Evolutionary conservation across 2,888 invertebrate species (phyloP).

Genomic region (Heteropelma amictum): DNA sequence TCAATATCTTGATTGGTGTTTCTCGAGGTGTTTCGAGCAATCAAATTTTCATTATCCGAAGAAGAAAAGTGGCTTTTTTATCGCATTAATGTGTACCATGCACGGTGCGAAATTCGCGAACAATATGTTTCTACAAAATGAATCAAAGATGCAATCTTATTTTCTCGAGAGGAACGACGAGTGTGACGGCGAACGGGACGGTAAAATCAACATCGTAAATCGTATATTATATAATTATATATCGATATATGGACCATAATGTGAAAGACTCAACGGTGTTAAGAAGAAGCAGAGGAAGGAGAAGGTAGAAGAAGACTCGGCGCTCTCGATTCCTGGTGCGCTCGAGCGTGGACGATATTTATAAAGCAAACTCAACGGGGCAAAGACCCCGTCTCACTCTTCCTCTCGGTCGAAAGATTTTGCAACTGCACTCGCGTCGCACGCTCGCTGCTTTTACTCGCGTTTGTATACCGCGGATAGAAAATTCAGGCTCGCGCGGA

Average conservation of each 20-base stretch:
- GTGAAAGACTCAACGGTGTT: constrained; percentile 7
- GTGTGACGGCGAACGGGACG: neutral
- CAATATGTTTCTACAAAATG: too few species aligned
- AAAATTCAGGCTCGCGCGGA: neutral
- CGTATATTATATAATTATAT: neutral
- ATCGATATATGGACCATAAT: constrained; percentile 7
- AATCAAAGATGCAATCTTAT: too few species aligned
- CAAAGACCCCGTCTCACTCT: constrained; percentile 62
- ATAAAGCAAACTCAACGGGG: constrained; percentile 67
- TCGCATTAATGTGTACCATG: too few species aligned
- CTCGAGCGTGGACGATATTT: constrained; percentile 66
- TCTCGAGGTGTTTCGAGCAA: too few species aligned
- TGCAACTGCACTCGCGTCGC: constrained; percentile 21
- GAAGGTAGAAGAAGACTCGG: constrained; percentile 10
- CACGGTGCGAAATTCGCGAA: too few species aligned
- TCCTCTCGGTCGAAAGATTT: constrained; percentile 23
- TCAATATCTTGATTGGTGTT: too few species aligned
- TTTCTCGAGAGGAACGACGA: too few species aligned
- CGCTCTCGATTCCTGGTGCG: constrained; percentile 60
- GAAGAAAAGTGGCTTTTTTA: too few species aligned
- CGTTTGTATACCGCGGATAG: constrained; percentile 18
- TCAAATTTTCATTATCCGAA: too few species aligned
- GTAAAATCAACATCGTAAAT: neutral
- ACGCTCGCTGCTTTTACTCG: constrained; percentile 21
- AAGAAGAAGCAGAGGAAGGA: constrained; percentile 9